Conservation (phyloP, 2,113 vertebrate species). For the Agapornis roseicollis region DNA sequence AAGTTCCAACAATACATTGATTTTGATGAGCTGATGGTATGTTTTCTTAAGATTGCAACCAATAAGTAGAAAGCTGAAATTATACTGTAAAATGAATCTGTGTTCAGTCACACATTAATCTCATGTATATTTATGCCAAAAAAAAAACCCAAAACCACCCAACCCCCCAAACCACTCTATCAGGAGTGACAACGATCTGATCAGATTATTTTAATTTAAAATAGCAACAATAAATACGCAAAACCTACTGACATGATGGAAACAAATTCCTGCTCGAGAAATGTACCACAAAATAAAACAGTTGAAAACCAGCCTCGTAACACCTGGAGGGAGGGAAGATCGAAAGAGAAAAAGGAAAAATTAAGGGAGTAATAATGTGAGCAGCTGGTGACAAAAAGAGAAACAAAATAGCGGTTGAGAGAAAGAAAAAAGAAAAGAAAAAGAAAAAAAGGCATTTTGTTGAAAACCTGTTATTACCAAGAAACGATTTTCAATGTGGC, state of each 20-base stretch:
- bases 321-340: slow-evolving; percentile 40
- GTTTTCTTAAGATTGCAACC: background rate
- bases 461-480: slow-evolving; percentile 71
- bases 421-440: background rate
- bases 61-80: background rate
- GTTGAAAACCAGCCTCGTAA: slow-evolving; percentile 15
- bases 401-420: slow-evolving; percentile 59
- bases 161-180: background rate
- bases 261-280: background rate
- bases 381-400: slow-evolving; percentile 60
- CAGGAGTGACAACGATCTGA: background rate
- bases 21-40: background rate
- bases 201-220: slow-evolving; percentile 16
- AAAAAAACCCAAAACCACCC: rapidly evolving
- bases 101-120: background rate
- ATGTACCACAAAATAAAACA: background rate
- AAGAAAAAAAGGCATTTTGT: background rate
- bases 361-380: slow-evolving; percentile 63
- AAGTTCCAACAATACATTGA: background rate
- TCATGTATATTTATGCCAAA: background rate
- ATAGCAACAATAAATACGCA: background rate
- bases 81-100: background rate
- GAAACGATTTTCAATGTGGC: slow-evolving; percentile 52
- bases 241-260: background rate
- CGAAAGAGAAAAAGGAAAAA: slow-evolving; percentile 50